Conservation (phyloP, 2,113 vertebrate genomes). For the Ceyx margarethae region DNA sequence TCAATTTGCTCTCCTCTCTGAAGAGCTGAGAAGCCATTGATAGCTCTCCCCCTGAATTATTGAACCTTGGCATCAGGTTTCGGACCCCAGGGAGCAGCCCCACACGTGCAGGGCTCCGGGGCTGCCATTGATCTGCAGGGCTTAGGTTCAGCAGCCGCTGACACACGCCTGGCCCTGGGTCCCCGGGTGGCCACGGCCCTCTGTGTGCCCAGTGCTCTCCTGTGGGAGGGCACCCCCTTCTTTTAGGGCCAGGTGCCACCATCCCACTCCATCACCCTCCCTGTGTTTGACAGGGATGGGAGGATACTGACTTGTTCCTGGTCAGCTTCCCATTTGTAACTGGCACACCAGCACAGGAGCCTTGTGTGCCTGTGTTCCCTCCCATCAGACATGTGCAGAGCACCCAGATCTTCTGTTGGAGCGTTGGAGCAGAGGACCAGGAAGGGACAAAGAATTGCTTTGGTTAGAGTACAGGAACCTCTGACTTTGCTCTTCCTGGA, state of each 20-base stretch:
- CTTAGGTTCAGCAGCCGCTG: slow-evolving; percentile 76
- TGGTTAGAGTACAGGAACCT: background rate
- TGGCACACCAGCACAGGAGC: background rate
- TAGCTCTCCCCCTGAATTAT: slow-evolving; percentile 83
- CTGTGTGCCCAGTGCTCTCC: background rate
- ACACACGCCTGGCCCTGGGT: background rate
- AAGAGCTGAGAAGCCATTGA: slow-evolving; percentile 85
- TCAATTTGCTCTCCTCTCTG: slow-evolving; percentile 92
- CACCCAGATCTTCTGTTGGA: background rate
- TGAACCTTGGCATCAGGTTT: slow-evolving; percentile 78
- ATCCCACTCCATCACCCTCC: background rate
- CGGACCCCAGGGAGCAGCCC: slow-evolving; percentile 69
- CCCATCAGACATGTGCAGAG: background rate
- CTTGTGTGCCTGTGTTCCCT: background rate
- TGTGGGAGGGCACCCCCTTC: background rate
- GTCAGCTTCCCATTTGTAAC: background rate
- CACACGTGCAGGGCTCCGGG: background rate
- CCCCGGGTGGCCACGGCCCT: background rate
- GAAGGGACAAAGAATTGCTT: background rate
- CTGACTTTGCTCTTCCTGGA: background rate
- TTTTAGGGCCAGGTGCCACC: background rate
- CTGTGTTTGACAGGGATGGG: background rate
- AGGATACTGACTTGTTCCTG: background rate
- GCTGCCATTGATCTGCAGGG: slow-evolving; percentile 77
- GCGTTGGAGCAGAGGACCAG: background rate